Conservation (phyloP, 1,140 invertebrate species). For the Drosophila pruinosa region DNA sequence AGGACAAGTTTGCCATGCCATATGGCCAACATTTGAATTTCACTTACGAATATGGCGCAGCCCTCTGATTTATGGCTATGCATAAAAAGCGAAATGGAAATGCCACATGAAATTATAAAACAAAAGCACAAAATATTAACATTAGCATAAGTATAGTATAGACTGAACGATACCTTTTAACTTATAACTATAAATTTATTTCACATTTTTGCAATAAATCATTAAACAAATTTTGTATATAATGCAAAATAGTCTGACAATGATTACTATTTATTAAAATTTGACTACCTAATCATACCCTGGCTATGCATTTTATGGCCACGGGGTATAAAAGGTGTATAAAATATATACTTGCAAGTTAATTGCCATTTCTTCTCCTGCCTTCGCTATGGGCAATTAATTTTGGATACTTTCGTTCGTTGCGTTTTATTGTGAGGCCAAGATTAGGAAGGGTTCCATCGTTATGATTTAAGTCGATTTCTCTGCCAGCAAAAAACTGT, state of each 20-base stretch:
- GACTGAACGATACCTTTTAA: neutral
- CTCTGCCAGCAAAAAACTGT: neutral
- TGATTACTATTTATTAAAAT: neutral
- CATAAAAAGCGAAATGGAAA: constrained; percentile 23
- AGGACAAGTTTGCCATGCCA: constrained; percentile 34
- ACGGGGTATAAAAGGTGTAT: constrained; percentile 7
- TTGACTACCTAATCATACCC: neutral
- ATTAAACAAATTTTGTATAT: too few species aligned
- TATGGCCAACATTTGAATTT: constrained; percentile 44
- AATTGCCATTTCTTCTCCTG: constrained; percentile 55
- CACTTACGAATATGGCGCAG: constrained; percentile 8
- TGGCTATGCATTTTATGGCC: neutral
- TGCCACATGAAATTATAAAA: constrained; percentile 21
- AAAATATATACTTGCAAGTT: constrained; percentile 46
- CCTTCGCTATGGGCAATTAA: constrained; percentile 40
- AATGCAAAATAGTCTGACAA: too few species aligned
- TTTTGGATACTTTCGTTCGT: constrained; percentile 18
- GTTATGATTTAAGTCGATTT: neutral
- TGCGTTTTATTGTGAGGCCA: neutral
- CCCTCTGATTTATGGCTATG: constrained; percentile 43
- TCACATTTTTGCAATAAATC: too few species aligned
- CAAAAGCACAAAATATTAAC: neutral
- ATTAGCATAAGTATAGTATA: too few species aligned
- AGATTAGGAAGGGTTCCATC: neutral
- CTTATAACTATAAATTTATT: neutral